A percentile compares a stretch with the other conserved stretches of the same genome.
phyloP scores from a whole-genome alignment of 2,888 invertebrate genomes.

The Mimachlamys varia region DNA sequence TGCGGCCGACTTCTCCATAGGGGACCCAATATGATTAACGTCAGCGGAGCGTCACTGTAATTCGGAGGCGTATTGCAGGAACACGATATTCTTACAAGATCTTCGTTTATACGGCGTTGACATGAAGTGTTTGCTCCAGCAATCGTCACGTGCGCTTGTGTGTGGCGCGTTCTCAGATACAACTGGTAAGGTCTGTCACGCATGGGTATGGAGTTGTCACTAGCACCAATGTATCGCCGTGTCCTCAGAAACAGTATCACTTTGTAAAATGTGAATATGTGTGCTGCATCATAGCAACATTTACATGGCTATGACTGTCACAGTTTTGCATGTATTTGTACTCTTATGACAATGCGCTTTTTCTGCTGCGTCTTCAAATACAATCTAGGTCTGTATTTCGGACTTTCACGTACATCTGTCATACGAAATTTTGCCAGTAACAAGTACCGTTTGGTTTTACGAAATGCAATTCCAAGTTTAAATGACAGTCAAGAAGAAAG shows the following conservation, averaged over 20 bases:
- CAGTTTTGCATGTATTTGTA: too few species aligned
- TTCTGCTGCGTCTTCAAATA: too few species aligned
- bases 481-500: too few species aligned
- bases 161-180: neutral
- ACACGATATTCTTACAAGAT: neutral
- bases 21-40: neutral
- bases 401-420: too few species aligned
- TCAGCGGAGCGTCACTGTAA: neutral
- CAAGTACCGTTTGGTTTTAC: too few species aligned
- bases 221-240: neutral
- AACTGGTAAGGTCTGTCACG: neutral
- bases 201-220: neutral
- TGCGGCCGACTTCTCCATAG: neutral
- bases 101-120: neutral
- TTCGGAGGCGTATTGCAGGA: neutral
- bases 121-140: neutral
- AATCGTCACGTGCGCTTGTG: neutral
- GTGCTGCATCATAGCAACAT: neutral
- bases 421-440: too few species aligned
- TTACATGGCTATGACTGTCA: neutral
- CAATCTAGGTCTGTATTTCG: too few species aligned
- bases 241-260: neutral
- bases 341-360: too few species aligned
- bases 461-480: too few species aligned
- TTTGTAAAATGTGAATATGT: neutral